Evolutionary conservation across 2,888 invertebrate genomes (phyloP).

Genomic region (Chaitophorus viminalis): DNA sequence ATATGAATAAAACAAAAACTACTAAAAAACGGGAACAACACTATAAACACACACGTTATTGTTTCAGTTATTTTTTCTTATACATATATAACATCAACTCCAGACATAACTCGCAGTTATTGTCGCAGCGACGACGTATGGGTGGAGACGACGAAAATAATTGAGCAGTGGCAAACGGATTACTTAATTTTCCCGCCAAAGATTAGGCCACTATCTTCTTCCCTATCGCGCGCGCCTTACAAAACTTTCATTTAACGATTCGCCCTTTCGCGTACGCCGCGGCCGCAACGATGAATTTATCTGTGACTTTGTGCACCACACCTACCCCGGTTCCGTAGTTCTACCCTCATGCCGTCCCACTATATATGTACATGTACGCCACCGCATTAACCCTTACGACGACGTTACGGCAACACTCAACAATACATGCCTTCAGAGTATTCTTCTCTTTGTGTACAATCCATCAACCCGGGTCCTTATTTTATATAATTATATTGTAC

Average conservation of each 20-base stretch:
- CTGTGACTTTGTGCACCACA: background rate
- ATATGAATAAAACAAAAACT: no score
- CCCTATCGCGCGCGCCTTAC: constrained; percentile 28
- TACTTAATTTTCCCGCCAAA: background rate
- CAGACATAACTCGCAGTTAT: background rate
- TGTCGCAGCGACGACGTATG: background rate
- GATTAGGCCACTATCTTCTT: constrained; percentile 17
- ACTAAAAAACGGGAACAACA: no score
- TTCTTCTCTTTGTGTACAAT: background rate
- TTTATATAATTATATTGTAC: background rate
- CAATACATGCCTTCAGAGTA: background rate
- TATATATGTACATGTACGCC: background rate
- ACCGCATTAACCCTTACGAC: background rate
- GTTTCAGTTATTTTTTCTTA: no score
- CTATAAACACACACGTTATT: no score
- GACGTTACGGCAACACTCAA: background rate
- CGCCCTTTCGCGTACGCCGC: constrained; percentile 6
- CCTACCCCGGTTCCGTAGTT: background rate
- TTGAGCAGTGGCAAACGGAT: background rate
- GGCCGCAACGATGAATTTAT: background rate
- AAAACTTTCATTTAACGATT: constrained; percentile 33
- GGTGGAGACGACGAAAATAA: background rate
- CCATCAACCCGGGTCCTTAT: background rate
- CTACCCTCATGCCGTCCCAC: background rate
- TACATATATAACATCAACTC: no score